Percentiles rank a stretch among this genome's conserved stretches.
Evolutionary conservation across 2,797 vertebrate genomes (phyloP).

Genomic region (Ara ararauna): DNA sequence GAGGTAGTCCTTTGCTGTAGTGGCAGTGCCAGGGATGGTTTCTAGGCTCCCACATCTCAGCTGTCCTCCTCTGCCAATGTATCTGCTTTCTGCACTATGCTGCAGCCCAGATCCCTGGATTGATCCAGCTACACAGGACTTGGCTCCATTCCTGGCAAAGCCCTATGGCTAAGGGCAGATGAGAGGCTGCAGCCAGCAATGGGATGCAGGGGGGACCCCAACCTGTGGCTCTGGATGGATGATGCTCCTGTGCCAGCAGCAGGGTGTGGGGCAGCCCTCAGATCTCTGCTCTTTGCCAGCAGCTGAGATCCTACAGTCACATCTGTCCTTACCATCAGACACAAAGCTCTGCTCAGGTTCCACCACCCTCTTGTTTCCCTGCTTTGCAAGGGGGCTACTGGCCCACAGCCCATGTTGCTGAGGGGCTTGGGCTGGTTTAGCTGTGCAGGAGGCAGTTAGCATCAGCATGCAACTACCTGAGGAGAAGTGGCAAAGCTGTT

Average conservation of each 20-base stretch:
- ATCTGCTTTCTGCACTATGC: background rate
- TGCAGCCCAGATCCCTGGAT: background rate
- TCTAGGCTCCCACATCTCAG: background rate
- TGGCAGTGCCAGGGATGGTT: background rate
- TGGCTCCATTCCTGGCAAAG: background rate
- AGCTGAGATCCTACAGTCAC: background rate
- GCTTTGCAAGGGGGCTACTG: background rate
- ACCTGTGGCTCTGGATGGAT: background rate
- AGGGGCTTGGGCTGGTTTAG: background rate
- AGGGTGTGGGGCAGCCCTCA: background rate
- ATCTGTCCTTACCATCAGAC: background rate
- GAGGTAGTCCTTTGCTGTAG: rapidly evolving
- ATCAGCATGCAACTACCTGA: background rate
- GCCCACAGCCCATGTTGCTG: background rate
- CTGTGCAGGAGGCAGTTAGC: background rate
- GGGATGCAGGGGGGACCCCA: background rate
- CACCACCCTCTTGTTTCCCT: background rate
- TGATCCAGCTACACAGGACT: background rate
- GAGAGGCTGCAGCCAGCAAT: rapidly evolving
- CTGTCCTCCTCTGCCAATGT: background rate
- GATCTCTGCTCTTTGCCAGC: background rate
- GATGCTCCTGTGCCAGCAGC: background rate
- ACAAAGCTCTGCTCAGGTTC: background rate
- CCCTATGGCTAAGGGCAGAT: rapidly evolving
- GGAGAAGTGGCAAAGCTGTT: background rate